phyloP scores from a whole-genome alignment of 2,888 invertebrate species.

The Philaethria dido region DNA sequence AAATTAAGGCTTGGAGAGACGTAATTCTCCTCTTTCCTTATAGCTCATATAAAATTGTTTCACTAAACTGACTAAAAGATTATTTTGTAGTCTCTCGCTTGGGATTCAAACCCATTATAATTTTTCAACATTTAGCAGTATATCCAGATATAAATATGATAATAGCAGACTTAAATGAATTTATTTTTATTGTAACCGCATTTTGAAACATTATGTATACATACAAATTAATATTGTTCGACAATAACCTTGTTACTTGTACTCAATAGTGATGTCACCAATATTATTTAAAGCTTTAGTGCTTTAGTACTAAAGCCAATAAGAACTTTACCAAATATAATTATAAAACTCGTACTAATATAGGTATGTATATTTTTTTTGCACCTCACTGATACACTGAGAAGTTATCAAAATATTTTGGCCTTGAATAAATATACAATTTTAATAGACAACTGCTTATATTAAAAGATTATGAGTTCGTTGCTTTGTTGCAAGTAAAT shows the following conservation, averaged over 20 bases:
- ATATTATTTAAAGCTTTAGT: constrained; percentile 10
- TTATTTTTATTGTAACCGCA: background rate
- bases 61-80: too few relatives aligned
- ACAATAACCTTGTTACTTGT: constrained; percentile 3
- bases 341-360: background rate
- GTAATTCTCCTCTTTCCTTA: too few relatives aligned
- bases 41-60: too few relatives aligned
- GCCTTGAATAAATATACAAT: constrained; percentile 16
- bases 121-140: too few relatives aligned
- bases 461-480: constrained; percentile 24
- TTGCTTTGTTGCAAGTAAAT: constrained; percentile 26
- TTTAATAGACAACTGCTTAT: constrained; percentile 22
- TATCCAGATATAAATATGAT: too few relatives aligned
- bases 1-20: too few relatives aligned
- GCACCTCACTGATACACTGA: constrained; percentile 1
- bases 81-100: too few relatives aligned
- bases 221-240: background rate
- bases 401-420: constrained; percentile 19
- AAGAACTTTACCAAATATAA: background rate
- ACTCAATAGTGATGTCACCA: background rate
- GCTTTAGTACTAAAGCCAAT: background rate
- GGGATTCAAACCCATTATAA: too few relatives aligned
- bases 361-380: constrained; percentile 1
- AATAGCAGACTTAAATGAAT: too few relatives aligned
- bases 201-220: background rate